phyloP scores from a whole-genome alignment of 2,797 vertebrate species.

The Sphenodon punctatus region DNA sequence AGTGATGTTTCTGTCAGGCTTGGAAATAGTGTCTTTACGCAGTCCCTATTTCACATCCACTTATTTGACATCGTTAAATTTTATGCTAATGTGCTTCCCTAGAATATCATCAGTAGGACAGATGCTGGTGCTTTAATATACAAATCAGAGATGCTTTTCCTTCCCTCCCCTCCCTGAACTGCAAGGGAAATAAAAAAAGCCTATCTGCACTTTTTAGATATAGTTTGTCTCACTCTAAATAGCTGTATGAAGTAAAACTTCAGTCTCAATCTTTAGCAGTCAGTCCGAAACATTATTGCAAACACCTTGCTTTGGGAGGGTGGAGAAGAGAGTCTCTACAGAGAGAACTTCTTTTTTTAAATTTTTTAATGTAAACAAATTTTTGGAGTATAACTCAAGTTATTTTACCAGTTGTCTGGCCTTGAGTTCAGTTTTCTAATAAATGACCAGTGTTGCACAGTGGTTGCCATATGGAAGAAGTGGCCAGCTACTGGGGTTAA shows the following conservation, averaged over 20 bases:
- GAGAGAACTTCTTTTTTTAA: neutral
- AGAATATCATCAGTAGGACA: slow-evolving; percentile 85
- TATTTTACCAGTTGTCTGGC: neutral
- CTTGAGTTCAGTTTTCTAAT: neutral
- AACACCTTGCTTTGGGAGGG: slow-evolving; percentile 9
- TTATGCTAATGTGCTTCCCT: slow-evolving; percentile 84
- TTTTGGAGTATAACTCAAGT: neutral
- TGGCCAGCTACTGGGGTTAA: neutral
- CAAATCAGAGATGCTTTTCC: slow-evolving; percentile 80
- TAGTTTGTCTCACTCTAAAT: slow-evolving; percentile 63
- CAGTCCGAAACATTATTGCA: slow-evolving; percentile 33
- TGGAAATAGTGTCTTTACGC: slow-evolving; percentile 82
- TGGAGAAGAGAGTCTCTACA: neutral
- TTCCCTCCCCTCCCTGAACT: slow-evolving; percentile 61
- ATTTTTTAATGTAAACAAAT: neutral
- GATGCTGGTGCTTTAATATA: slow-evolving; percentile 83
- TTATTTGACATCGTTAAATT: slow-evolving; percentile 86
- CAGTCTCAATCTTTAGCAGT: slow-evolving; percentile 47
- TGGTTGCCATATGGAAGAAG: neutral
- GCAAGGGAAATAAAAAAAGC: slow-evolving; percentile 61
- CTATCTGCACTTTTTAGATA: slow-evolving; percentile 73
- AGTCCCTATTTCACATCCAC: slow-evolving; percentile 85
- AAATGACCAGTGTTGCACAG: rapidly evolving
- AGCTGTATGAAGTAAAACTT: slow-evolving; percentile 61
- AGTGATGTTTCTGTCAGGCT: slow-evolving; percentile 84